phyloP scores from a whole-genome alignment of 2,797 vertebrate genomes.

The Micrastur ruficollis region DNA sequence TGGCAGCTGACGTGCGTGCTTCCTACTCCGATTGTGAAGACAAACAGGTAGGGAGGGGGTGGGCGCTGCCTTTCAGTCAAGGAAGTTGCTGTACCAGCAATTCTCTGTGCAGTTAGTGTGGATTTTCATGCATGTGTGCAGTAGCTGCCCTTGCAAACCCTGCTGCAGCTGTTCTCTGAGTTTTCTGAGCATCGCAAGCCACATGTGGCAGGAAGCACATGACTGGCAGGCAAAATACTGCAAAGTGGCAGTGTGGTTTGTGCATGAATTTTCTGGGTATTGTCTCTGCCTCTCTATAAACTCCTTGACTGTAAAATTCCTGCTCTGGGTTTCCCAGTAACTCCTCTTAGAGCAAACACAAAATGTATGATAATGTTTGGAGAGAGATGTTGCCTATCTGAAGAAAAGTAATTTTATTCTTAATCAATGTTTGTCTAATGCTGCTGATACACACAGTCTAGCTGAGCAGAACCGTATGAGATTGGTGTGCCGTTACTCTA shows the following conservation, averaged over 20 bases:
- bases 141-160: not conserved
- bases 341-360: not conserved
- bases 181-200: not conserved
- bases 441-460: not conserved
- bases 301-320: not conserved
- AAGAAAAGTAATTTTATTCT: not conserved
- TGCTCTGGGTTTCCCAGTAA: not conserved
- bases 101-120: not conserved
- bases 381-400: not conserved
- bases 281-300: not conserved
- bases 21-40: slow-evolving; percentile 91
- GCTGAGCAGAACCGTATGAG: not conserved
- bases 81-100: not conserved
- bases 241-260: not conserved
- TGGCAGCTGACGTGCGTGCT: slow-evolving; percentile 97
- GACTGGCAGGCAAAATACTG: not conserved
- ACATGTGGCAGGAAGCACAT: not conserved
- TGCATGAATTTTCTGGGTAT: not conserved
- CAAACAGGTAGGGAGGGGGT: slow-evolving; percentile 84
- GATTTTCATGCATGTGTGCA: accelerated
- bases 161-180: not conserved
- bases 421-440: not conserved
- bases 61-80: not conserved
- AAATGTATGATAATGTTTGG: not conserved
- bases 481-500: not conserved